These are phyloP conservation scores for Acanthopleura granulata DNA, from an alignment of 2,888 invertebrate species.

Conservation along the genomic window DNA sequence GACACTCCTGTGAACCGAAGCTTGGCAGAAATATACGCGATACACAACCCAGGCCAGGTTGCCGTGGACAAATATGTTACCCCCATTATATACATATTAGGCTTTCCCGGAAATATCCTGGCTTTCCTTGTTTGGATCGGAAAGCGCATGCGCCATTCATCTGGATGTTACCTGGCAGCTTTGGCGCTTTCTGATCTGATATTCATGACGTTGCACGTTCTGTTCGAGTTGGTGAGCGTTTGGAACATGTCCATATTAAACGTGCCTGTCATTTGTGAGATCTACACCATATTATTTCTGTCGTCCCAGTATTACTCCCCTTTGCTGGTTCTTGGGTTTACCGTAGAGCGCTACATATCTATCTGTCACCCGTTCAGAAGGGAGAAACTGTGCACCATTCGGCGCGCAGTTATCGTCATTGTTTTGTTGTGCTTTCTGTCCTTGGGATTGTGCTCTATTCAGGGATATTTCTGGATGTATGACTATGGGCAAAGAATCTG, in stretches of 20 bases:
- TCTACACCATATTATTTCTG: conserved; percentile 61
- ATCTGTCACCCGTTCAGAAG: conserved; percentile 68
- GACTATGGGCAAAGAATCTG: conserved; percentile 42
- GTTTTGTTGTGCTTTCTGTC: conserved; percentile 46
- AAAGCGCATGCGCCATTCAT: conserved; percentile 67
- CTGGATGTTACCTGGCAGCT: conserved; percentile 67
- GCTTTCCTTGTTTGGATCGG: conserved; percentile 67
- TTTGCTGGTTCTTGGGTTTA: conserved; percentile 66
- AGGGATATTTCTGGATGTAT: conserved; percentile 65
- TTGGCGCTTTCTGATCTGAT: conserved; percentile 64
- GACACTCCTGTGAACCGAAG: not conserved
- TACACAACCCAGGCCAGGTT: conserved; percentile 21
- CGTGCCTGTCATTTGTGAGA: conserved; percentile 61
- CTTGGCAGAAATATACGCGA: not conserved
- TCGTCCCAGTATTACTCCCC: conserved; percentile 66
- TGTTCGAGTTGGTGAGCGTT: conserved; percentile 58
- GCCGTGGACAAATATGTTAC: conserved; percentile 57
- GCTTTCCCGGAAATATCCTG: conserved; percentile 68
- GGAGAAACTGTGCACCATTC: conserved; percentile 61
- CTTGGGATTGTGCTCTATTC: conserved; percentile 54
- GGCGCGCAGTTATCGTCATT: conserved; percentile 58
- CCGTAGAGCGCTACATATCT: conserved; percentile 67
- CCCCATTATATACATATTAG: conserved; percentile 62
- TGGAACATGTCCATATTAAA: conserved; percentile 55
- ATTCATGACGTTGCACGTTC: conserved; percentile 61